Evolutionary conservation across 2,888 invertebrate species (phyloP), one percentile per base, ranked within the genome.

Genomic region (Drosophila mulleri): DNA sequence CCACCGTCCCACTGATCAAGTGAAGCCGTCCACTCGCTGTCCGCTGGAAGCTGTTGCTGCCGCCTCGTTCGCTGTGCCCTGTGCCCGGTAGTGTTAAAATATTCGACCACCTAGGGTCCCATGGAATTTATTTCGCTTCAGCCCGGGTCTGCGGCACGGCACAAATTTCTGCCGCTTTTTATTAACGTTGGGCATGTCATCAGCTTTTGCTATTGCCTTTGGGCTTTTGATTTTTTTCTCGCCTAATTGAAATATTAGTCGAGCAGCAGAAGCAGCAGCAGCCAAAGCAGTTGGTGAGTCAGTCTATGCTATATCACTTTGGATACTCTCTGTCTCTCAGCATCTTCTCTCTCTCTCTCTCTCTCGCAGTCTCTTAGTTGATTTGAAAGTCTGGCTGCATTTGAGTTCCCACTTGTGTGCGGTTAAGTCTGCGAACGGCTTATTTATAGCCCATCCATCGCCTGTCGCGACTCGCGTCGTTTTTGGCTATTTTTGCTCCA

Each of bases 41-140:
- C 57, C 50, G 59, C 53, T 44, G 56, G 61, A 29, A 44, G 62
- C 62, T 67, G 68, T 47, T 53, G 14, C 68, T 54, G 29, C 48
- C 29, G 29, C 48, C 29, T 50, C 48, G 48, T 32, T 41, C 52
- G 59, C 45, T 44, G 57, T 63, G 60, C 66, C 68, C 78, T 65
- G 76, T 80, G 82, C 80, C 78, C 90, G 75, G 91, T 91, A 91
- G 89, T 91, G 89, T 86, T 90, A 90, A 88, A 83, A 91, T 82
- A 82, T 90, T 88, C 87, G 89, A 90, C 89, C 89, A 89, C 89
- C 89, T 91, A 89, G 76, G 91, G 89, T 83, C 78, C 67, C 80
- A 82, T 81, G 87, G 87, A 89, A 88, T 88, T 89, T 86, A 88
- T 89, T 88, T 86, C 71, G 79, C 72, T 67, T 66, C 39, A 35